Conservation (phyloP, 2,888 invertebrate genomes). For the Griposia aprilina region DNA sequence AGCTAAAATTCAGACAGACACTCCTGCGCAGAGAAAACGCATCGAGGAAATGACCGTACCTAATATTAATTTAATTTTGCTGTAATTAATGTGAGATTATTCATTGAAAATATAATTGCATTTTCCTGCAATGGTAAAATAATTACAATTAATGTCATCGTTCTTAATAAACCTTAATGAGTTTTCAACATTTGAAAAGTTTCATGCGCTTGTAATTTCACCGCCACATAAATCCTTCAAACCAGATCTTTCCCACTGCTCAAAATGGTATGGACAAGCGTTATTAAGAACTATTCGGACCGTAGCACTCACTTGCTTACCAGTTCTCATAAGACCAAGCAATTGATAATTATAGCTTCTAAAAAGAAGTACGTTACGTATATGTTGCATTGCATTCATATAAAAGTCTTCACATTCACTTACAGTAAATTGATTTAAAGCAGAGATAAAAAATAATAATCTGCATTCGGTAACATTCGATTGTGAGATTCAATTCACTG, state of each 20-base stretch:
- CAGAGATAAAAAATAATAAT: neutral
- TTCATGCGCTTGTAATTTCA: constrained; percentile 5
- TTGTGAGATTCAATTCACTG: constrained; percentile 13
- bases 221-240: neutral
- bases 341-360: neutral
- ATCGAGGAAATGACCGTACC: constrained; percentile 23
- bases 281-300: neutral
- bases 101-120: constrained; percentile 13
- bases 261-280: neutral
- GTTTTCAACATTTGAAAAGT: neutral
- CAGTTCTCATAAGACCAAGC: neutral
- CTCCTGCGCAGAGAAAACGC: constrained; percentile 40
- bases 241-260: too few species aligned
- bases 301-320: neutral
- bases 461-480: constrained; percentile 31
- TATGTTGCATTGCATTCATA: neutral
- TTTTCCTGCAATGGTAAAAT: neutral
- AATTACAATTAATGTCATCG: constrained; percentile 1
- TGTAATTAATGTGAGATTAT: neutral
- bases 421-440: neutral
- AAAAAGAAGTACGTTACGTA: neutral
- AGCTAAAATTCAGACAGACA: constrained; percentile 42
- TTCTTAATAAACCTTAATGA: constrained; percentile 3
- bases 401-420: constrained; percentile 23
- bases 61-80: constrained; percentile 9